Evolutionary conservation across 2,888 invertebrate genomes (phyloP).

Genomic region (Sinohyriopsis cumingii): DNA sequence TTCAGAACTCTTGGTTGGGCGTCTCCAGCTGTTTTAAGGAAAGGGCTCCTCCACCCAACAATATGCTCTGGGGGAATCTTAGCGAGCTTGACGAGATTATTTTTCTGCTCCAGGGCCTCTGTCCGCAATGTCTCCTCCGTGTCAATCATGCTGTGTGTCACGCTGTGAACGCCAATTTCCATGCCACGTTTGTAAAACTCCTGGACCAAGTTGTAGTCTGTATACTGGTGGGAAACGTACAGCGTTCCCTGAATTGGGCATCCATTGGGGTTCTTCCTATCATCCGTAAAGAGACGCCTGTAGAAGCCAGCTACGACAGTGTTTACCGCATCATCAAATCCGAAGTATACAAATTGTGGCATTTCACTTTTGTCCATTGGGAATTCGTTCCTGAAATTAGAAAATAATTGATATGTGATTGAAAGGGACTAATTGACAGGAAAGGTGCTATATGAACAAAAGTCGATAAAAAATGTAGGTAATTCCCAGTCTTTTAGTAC

Average conservation of each 20-base stretch:
- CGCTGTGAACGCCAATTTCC: constrained; percentile 94
- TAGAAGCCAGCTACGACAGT: constrained; percentile 38
- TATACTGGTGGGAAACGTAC: constrained; percentile 99
- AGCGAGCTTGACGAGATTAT: constrained; percentile 42
- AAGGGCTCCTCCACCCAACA: constrained; percentile 54
- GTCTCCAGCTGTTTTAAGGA: constrained; percentile 51
- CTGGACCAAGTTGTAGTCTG: constrained; percentile 97
- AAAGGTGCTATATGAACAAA: too few species aligned
- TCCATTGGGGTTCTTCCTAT: constrained; percentile 77
- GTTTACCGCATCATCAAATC: constrained; percentile 59
- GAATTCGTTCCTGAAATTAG: constrained; percentile 19
- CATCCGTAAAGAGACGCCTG: constrained; percentile 39
- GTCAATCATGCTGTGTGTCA: constrained; percentile 72
- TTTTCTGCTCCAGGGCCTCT: constrained; percentile 49
- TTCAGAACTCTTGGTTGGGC: constrained; percentile 46
- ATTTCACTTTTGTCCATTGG: constrained; percentile 37
- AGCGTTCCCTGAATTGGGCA: constrained; percentile 90
- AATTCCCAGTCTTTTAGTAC: too few species aligned
- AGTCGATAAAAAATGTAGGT: too few species aligned
- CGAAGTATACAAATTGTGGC: constrained; percentile 58
- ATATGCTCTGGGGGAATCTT: constrained; percentile 50
- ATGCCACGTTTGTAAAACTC: constrained; percentile 86
- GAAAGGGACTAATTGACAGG: too few species aligned
- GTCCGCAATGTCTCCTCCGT: constrained; percentile 64
- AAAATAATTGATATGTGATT: too few species aligned